A percentile compares a stretch with the other conserved stretches of the same genome.
Evolutionary conservation across 2,113 vertebrate genomes (phyloP).

Genomic region (Alethe diademata): DNA sequence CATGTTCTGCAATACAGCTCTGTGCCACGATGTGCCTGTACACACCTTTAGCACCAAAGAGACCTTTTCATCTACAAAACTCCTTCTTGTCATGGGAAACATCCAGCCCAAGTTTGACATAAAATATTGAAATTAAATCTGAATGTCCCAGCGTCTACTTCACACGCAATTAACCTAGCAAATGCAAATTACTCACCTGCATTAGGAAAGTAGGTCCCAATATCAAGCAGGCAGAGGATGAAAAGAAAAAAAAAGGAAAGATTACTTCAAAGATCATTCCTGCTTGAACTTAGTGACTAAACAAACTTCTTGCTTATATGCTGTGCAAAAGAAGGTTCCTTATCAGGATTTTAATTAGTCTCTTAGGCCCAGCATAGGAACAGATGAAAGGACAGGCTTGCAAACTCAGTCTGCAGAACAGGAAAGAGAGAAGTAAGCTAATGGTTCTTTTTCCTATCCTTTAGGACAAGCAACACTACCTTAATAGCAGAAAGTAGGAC

Average conservation of each 20-base stretch:
- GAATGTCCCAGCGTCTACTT: neutral
- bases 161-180: neutral
- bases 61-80: neutral
- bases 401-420: neutral
- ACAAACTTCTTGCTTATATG: constrained; percentile 10
- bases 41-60: neutral
- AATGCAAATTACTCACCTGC: neutral
- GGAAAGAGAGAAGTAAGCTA: neutral
- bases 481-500: neutral
- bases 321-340: neutral
- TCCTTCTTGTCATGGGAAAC: neutral
- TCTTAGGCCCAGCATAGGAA: neutral
- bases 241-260: neutral
- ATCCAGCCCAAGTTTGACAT: neutral
- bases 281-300: neutral
- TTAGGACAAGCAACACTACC: neutral
- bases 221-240: neutral
- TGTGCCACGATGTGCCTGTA: neutral
- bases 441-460: neutral
- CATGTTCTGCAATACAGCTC: neutral
- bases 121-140: neutral
- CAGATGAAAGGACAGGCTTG: constrained; percentile 27
- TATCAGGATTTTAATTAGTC: constrained; percentile 39
- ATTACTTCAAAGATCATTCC: constrained; percentile 37
- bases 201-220: constrained; percentile 1